Conservation (phyloP, 1,140 invertebrate genomes). For the Hylaeus anthracinus region DNA sequence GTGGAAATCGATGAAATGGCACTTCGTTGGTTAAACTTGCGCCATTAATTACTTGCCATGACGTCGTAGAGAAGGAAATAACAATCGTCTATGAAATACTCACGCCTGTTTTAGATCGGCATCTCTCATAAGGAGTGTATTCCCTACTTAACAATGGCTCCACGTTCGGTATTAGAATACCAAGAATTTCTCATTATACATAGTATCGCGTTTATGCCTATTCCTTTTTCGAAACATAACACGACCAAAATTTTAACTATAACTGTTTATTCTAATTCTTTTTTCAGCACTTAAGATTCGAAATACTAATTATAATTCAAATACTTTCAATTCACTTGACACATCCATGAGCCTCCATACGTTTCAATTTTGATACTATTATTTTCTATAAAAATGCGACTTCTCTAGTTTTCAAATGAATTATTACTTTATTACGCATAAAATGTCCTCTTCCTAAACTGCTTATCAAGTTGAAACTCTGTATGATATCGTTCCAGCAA, state of each 20-base stretch:
- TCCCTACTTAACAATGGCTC: neutral
- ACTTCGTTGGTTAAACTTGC: constrained; percentile 11
- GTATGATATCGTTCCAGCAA: no score
- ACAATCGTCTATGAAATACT: constrained; percentile 28
- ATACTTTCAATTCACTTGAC: no score
- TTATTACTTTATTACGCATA: no score
- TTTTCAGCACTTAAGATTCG: no score
- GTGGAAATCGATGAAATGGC: neutral
- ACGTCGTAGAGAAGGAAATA: neutral
- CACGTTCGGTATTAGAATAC: constrained; percentile 5
- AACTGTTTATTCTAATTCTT: no score
- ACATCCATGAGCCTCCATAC: no score
- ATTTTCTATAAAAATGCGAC: no score
- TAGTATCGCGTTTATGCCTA: neutral
- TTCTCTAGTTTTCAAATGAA: no score
- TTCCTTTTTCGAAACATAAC: neutral
- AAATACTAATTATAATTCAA: no score
- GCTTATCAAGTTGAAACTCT: no score
- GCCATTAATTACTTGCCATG: constrained; percentile 33
- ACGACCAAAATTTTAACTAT: neutral
- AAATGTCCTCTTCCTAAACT: no score
- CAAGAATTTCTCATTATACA: neutral
- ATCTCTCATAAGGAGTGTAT: constrained; percentile 8
- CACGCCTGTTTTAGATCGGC: neutral
- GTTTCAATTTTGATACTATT: no score